A percentile compares a stretch with the other conserved stretches of the same genome.
Conservation (phyloP, 2,113 vertebrate species). For the Cariama cristata region DNA sequence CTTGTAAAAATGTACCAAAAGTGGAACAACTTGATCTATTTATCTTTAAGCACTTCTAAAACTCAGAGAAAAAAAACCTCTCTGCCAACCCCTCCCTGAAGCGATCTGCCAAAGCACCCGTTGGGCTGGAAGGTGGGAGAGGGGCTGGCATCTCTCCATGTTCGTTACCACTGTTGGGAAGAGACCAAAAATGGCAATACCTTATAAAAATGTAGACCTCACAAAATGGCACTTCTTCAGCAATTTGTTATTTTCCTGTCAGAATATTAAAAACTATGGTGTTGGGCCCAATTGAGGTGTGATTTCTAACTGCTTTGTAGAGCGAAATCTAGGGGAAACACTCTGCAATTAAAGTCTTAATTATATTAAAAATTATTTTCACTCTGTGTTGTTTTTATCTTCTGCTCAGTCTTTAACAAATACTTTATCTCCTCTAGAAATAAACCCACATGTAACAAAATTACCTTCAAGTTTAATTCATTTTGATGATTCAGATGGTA, state of each 20-base stretch:
- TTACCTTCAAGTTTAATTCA: neutral
- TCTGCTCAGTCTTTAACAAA: neutral
- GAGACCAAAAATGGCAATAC: neutral
- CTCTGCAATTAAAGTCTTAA: neutral
- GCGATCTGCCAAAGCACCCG: accelerated
- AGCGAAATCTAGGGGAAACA: neutral
- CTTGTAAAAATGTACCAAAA: neutral
- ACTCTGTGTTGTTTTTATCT: neutral
- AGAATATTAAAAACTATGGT: neutral
- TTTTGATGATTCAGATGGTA: neutral
- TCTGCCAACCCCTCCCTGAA: neutral
- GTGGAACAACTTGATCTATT: neutral
- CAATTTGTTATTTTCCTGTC: neutral
- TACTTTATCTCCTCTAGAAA: neutral
- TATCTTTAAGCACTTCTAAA: neutral
- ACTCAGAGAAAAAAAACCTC: neutral
- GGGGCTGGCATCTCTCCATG: neutral
- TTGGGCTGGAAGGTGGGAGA: neutral
- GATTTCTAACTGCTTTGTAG: neutral
- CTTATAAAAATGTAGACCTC: neutral
- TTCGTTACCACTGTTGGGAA: neutral
- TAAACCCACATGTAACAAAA: neutral
- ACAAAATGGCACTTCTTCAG: neutral
- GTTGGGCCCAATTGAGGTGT: neutral
- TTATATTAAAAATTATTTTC: neutral